A percentile compares a stretch with the other conserved stretches of the same genome.
Conservation (phyloP, 2,888 invertebrate species). For the Caenorhabditis japonica region DNA sequence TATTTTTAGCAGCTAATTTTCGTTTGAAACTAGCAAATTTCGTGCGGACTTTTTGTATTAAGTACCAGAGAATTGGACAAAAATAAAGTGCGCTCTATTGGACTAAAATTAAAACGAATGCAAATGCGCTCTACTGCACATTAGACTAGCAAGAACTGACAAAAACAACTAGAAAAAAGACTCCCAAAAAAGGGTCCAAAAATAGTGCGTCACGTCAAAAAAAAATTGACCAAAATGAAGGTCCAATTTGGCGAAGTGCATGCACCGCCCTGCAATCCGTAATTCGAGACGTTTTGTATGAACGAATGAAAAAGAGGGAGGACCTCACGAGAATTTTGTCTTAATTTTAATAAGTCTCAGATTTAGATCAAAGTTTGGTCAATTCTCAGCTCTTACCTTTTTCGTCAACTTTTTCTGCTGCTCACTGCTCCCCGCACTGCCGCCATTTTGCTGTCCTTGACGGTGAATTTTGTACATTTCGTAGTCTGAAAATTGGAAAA, state of each 20-base stretch:
- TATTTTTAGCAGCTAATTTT: too few relatives aligned
- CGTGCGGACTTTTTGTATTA: too few relatives aligned
- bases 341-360: slow-evolving; percentile 5
- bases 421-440: slow-evolving; percentile 23
- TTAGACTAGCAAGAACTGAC: not conserved
- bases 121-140: too few relatives aligned
- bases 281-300: slow-evolving; percentile 15
- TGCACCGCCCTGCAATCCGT: too few relatives aligned
- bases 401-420: slow-evolving; percentile 38
- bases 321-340: too few relatives aligned
- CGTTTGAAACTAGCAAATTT: too few relatives aligned
- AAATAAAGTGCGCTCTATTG: not conserved
- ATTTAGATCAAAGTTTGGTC: too few relatives aligned
- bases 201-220: too few relatives aligned
- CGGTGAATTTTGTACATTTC: slow-evolving; percentile 65
- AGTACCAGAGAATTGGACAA: too few relatives aligned
- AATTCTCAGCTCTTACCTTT: too few relatives aligned
- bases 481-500: slow-evolving; percentile 56
- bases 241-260: slow-evolving; percentile 5
- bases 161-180: not conserved
- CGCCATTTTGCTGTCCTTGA: slow-evolving; percentile 49
- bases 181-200: not conserved
- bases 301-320: too few relatives aligned
- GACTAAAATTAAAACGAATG: not conserved
- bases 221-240: too few relatives aligned